Conservation (phyloP, 2,113 vertebrate species). For the Alethe diademata region DNA sequence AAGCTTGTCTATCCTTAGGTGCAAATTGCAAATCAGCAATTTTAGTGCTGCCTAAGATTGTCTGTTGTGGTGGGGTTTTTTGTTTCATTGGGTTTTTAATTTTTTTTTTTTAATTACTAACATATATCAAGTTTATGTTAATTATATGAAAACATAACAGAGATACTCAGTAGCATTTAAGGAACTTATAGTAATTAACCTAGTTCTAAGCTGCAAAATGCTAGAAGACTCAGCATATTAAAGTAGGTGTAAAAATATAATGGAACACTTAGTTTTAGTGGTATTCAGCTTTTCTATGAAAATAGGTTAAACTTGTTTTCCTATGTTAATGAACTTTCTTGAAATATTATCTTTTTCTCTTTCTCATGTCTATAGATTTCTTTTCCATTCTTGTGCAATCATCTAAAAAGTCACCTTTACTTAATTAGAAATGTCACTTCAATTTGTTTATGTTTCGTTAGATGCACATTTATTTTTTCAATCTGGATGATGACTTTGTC, state of each 20-base stretch:
- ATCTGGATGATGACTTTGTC: neutral
- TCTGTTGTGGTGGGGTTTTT: neutral
- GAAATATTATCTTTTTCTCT: neutral
- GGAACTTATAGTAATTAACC: constrained; percentile 69
- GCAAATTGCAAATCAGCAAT: constrained; percentile 66
- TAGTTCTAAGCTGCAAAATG: constrained; percentile 62
- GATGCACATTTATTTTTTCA: neutral
- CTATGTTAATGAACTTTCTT: neutral
- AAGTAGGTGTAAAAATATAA: constrained; percentile 41
- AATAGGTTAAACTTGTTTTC: neutral
- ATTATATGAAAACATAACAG: constrained; percentile 68
- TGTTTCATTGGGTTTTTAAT: rapidly evolving
- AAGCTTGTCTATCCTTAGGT: constrained; percentile 26
- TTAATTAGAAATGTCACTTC: neutral
- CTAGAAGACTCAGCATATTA: constrained; percentile 59
- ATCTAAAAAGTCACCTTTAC: neutral
- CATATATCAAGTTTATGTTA: constrained; percentile 74
- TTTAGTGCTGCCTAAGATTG: constrained; percentile 64
- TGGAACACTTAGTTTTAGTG: constrained; percentile 10
- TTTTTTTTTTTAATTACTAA: constrained; percentile 56
- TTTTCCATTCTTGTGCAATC: neutral
- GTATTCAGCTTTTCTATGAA: constrained; percentile 9
- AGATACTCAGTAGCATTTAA: constrained; percentile 72
- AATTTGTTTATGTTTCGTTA: neutral
- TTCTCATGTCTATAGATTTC: neutral